These are phyloP conservation scores for Caenorhabditis japonica DNA, from an alignment of 2,888 invertebrate species.

Conservation along the genomic window DNA sequence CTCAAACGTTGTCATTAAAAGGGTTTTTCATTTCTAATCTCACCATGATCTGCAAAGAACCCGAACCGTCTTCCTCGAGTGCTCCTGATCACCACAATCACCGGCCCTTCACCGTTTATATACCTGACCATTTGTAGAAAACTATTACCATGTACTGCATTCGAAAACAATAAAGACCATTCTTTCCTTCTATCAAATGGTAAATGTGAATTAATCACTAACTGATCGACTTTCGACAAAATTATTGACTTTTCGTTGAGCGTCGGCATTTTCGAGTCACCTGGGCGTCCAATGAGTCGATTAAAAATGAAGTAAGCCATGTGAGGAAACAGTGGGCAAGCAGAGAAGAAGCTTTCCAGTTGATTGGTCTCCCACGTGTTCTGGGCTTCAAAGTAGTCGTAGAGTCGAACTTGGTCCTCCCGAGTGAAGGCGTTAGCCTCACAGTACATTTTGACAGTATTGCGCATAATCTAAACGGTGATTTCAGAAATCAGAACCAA, in stretches of 20 bases:
- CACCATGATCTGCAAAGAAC: conserved; percentile 84
- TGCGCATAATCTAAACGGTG: conserved; percentile 19
- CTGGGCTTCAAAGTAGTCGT: conserved; percentile 21
- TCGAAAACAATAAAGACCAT: conserved; percentile 65
- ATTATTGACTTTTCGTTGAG: background rate
- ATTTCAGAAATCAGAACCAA: background rate
- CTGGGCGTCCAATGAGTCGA: conserved; percentile 5
- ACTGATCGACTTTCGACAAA: conserved; percentile 15
- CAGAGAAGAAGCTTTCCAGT: conserved; percentile 16
- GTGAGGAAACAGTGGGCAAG: conserved; percentile 18
- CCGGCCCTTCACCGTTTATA: conserved; percentile 78
- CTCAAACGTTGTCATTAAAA: conserved; percentile 12
- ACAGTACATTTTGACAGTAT: conserved; percentile 35
- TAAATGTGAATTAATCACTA: conserved; percentile 55
- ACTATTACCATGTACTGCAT: conserved; percentile 59
- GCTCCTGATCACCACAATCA: conserved; percentile 86
- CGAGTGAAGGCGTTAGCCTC: conserved; percentile 25
- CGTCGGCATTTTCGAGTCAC: conserved; percentile 23
- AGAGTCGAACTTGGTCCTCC: conserved; percentile 33
- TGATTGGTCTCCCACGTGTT: conserved; percentile 6
- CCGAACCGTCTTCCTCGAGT: conserved; percentile 87
- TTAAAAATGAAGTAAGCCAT: conserved; percentile 18
- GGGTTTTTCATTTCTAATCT: background rate
- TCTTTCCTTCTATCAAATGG: conserved; percentile 60
- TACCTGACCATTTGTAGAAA: conserved; percentile 64